A percentile compares a stretch with the other conserved stretches of the same genome.
phyloP scores from a whole-genome alignment of 2,888 invertebrate genomes.

The Amphiduros pacificus region DNA sequence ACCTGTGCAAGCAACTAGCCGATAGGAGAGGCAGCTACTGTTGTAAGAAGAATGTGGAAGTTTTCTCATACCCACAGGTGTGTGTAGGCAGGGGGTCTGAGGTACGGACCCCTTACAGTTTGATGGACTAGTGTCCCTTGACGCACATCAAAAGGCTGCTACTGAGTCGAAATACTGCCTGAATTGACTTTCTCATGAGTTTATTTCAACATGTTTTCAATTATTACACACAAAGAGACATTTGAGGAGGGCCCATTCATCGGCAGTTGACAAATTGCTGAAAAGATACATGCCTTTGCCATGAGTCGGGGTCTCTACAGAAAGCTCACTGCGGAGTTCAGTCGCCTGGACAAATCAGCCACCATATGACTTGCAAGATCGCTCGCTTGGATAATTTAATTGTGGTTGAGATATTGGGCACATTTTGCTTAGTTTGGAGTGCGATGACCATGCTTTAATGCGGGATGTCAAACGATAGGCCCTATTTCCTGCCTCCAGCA shows the following conservation, averaged over 20 bases:
- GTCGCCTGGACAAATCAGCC: background rate
- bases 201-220: conserved; percentile 4
- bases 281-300: background rate
- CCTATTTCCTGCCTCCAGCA: too few relatives aligned
- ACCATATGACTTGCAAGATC: background rate
- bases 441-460: conserved; percentile 1
- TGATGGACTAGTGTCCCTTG: too few relatives aligned
- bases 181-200: background rate
- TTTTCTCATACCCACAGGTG: too few relatives aligned
- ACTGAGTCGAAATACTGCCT: too few relatives aligned
- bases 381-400: background rate
- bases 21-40: too few relatives aligned
- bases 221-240: background rate
- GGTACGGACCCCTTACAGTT: too few relatives aligned
- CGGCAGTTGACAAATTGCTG: background rate
- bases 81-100: too few relatives aligned
- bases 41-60: too few relatives aligned
- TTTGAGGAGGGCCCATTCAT: background rate
- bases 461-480: too few relatives aligned
- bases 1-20: too few relatives aligned
- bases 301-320: background rate
- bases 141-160: too few relatives aligned
- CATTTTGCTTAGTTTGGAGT: conserved; percentile 1
- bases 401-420: background rate
- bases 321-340: background rate